Conservation (phyloP, 2,797 vertebrate species). For the Microchirus variegatus region DNA sequence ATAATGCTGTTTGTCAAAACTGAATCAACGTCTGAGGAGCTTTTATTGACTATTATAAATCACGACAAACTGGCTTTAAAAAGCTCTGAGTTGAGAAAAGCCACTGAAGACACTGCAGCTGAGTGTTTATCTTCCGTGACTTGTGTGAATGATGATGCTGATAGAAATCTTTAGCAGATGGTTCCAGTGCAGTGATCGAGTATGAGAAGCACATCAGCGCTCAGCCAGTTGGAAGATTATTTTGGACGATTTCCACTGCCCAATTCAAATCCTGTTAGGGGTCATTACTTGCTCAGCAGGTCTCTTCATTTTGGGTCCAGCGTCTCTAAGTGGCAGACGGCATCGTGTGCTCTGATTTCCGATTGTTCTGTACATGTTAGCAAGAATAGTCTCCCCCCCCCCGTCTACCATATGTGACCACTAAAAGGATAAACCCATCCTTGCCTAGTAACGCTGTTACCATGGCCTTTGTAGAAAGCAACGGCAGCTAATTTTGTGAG, state of each 20-base stretch:
- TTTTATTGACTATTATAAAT: neutral
- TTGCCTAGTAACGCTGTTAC: conserved; percentile 75
- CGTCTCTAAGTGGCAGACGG: neutral
- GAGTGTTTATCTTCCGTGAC: neutral
- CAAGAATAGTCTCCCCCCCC: conserved; percentile 10
- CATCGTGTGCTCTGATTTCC: conserved; percentile 18
- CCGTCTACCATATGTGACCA: conserved; percentile 43
- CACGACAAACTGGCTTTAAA: neutral
- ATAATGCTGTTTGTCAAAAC: too few relatives aligned
- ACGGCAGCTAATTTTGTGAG: conserved; percentile 63
- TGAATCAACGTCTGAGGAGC: neutral
- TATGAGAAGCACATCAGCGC: conserved; percentile 11
- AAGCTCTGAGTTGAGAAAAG: neutral
- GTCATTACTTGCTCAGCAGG: conserved; percentile 19
- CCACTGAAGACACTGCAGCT: neutral
- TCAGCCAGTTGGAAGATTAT: conserved; percentile 9
- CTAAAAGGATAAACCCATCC: conserved; percentile 27
- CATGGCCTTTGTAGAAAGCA: conserved; percentile 71
- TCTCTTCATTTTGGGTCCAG: neutral
- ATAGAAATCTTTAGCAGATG: conserved; percentile 32
- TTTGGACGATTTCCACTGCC: conserved; percentile 7
- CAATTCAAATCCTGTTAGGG: conserved; percentile 25
- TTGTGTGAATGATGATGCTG: conserved; percentile 3
- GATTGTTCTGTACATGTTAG: conserved; percentile 33
- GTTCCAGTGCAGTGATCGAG: conserved; percentile 22